These are phyloP conservation scores for Avahi laniger DNA, from an alignment of 2,797 vertebrate genomes.

Conservation along the genomic window DNA sequence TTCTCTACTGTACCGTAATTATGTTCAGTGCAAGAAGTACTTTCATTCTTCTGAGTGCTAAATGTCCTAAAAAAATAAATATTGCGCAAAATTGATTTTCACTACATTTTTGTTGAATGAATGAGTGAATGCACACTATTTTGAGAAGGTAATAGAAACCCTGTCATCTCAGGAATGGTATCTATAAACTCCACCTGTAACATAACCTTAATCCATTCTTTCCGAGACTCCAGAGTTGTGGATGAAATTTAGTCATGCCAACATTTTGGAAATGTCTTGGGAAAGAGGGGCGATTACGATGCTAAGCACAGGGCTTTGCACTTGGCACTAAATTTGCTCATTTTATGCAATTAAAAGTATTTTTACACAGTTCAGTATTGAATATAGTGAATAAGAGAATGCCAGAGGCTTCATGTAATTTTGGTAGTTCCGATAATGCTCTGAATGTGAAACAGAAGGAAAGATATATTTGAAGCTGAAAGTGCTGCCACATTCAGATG, in stretches of 20 bases:
- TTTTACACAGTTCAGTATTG: not conserved
- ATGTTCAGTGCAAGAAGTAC: not conserved
- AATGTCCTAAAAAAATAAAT: not conserved
- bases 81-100: not conserved
- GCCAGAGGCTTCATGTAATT: not conserved
- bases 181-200: not conserved
- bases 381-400: not conserved
- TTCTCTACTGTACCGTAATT: not conserved
- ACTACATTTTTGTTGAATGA: not conserved
- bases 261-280: not conserved
- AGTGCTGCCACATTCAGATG: not conserved
- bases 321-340: slow-evolving; percentile 7
- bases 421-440: not conserved
- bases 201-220: not conserved
- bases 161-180: not conserved
- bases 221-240: not conserved
- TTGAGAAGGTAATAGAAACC: not conserved
- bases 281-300: not conserved
- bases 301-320: not conserved
- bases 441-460: not conserved
- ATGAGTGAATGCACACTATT: not conserved
- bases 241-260: not conserved
- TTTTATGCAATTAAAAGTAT: not conserved
- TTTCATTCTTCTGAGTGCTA: not conserved
- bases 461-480: not conserved